Conservation (phyloP, 2,113 vertebrate genomes). For the Picathartes gymnocephalus region DNA sequence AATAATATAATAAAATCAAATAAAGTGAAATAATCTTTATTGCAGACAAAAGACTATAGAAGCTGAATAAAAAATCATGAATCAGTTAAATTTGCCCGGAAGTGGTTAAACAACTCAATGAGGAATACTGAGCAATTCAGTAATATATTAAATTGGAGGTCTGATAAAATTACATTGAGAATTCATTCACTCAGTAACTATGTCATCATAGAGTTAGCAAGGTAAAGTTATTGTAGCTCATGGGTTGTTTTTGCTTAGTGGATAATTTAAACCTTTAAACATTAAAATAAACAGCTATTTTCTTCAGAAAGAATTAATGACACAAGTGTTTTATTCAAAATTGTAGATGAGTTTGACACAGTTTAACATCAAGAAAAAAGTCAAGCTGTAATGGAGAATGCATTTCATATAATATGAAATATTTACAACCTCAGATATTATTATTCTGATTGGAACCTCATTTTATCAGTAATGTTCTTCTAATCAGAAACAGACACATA, state of each 20-base stretch:
- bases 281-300: not conserved
- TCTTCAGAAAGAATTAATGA: not conserved
- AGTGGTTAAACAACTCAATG: not conserved
- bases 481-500: not conserved
- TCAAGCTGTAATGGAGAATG: not conserved
- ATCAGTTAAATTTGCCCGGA: not conserved
- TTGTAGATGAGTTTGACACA: not conserved
- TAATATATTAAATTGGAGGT: not conserved
- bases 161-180: not conserved
- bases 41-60: not conserved
- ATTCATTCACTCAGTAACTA: not conserved
- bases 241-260: not conserved
- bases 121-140: not conserved
- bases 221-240: not conserved
- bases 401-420: not conserved
- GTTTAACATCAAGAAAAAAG: not conserved
- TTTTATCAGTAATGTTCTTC: not conserved
- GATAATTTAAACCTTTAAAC: not conserved
- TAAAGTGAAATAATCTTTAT: not conserved
- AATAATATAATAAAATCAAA: not conserved
- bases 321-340: not conserved
- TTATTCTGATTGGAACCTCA: conserved; percentile 30
- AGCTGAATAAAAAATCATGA: not conserved
- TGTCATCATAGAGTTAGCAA: not conserved
- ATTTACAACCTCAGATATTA: not conserved